Evolutionary conservation across 1,140 invertebrate genomes (phyloP), one percentile per base, ranked within the genome.

Genomic region (Triops longicaudatus): DNA sequence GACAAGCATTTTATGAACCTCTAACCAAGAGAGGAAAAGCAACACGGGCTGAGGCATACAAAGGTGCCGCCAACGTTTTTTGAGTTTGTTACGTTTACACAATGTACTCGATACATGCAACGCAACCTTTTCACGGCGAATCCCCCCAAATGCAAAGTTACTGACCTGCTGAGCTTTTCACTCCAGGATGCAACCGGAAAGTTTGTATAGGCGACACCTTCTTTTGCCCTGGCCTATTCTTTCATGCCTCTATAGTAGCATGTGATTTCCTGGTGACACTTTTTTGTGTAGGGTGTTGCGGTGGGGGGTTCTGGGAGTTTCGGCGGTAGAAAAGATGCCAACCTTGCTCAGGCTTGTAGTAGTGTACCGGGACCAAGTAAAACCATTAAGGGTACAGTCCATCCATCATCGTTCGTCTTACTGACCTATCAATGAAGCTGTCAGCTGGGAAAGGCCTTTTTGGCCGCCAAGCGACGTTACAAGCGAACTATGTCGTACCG

Each of bases 1-100:
- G 50, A 63, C 50, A 63, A 63, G 50, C 50, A 63, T 63, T 63
- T 63, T 22, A 63, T 63, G 50, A 63, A 63, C 50, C 50, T 63
- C 50, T 5, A 63, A 37, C 31, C 50, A 63, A 22, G 50, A 63
- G 50, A 63, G 50, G 50, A 63, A 63, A 63, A 63, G 10, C 50
- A 63, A 63, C 22, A 63, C 50, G 14, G 50, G 50, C 50, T 4
- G 2, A 37, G 31, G 31, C 31, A 37, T 37, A 63, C 50, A 63
- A 63, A 63, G 17, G 50, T 14, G 1, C 50, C 14, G 14, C 22
- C 17, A 17, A n/a, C 22, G 10, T 22, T 22, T 63, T 22, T 63
- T 63, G 17, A 0, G 14, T 63, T 63, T 63, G n/a, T 63, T 22
- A 63, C 22, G 50, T 63, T 6, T 63, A n/a, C 22, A 17, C 31